Evolutionary conservation across 2,888 invertebrate genomes (phyloP).

Genomic region (Epistrophella euchroma): DNA sequence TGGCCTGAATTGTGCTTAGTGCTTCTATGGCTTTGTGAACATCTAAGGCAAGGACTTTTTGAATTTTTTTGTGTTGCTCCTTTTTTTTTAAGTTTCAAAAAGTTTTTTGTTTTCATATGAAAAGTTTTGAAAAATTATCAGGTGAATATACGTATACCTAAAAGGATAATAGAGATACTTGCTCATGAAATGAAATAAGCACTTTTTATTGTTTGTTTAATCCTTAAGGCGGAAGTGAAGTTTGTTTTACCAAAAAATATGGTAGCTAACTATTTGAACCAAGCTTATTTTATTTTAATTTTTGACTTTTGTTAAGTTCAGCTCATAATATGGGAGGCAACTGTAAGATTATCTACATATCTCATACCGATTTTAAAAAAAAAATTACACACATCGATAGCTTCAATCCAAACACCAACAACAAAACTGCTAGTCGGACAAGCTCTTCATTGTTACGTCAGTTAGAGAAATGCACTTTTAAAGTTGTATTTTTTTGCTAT

Average conservation of each 20-base stretch:
- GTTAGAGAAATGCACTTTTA: too few relatives aligned
- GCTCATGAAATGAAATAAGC: conserved; percentile 46
- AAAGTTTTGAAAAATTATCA: conserved; percentile 72
- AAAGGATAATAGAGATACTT: conserved; percentile 43
- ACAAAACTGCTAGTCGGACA: too few relatives aligned
- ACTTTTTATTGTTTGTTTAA: not conserved
- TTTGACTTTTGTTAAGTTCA: too few relatives aligned
- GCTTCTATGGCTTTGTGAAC: conserved; percentile 54
- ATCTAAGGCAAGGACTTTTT: conserved; percentile 52
- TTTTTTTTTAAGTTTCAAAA: not conserved
- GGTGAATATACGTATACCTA: conserved; percentile 45
- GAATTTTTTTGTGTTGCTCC: conserved; percentile 3
- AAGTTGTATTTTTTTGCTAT: too few relatives aligned
- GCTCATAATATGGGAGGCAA: too few relatives aligned
- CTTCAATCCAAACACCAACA: too few relatives aligned
- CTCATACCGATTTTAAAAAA: too few relatives aligned
- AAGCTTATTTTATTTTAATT: too few relatives aligned
- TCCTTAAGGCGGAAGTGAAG: not conserved
- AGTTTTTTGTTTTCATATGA: conserved; percentile 57
- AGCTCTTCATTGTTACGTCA: too few relatives aligned
- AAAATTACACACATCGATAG: too few relatives aligned
- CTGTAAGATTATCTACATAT: too few relatives aligned
- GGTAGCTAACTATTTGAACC: too few relatives aligned
- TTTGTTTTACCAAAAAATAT: not conserved
- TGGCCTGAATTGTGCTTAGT: conserved; percentile 69